Base-by-base conservation (phyloP, 2,113 vertebrate species). In the Corythoichthys intestinalis region DNA sequence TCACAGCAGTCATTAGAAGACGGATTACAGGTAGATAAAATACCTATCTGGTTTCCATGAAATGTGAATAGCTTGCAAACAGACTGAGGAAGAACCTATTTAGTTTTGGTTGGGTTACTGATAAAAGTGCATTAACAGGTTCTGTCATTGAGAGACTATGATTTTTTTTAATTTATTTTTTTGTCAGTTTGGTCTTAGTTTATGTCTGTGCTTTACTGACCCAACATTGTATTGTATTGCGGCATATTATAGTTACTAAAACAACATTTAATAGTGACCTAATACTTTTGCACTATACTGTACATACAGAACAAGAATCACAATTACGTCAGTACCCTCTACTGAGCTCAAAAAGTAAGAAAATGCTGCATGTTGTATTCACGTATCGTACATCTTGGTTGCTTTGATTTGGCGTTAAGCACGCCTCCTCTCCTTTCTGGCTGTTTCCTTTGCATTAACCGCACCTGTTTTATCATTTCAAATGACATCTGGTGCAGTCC, bases 311-410 rank as follows among this genome's bases (percentile, higher is more conserved):
- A 71, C 60, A 82, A 63, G 17, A 69, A 61, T 71, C 52, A 74
- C 57, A 74, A 67, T 5, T 66, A 81, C 49, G 69, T 67, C 49
- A 74, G 41, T 64, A 47, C 56, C 64, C 39, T 82, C 66, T 70
- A 72, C 20, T 74, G 9, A 58, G 78, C 52, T 81, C 46, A 56
- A 52, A 70, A 71, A 20, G 59, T 74, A 75, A 82, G 28, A 78
- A 75, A 82, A 79, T 74, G 72, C 62, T 81, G 71, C 66, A 74
- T 84, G 76, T 83, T 72, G 65, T 73, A 53, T 69, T 37, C 54
- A 66, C 76, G 71, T 63, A 60, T 64, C 81, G 73, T 81, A 76
- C 66, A 80, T 72, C 77, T 76, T 77, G 70, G 38, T 67, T 78
- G 56, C 48, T 70, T 75, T 34, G 6, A 50, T 73, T 79, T 74